Base-by-base conservation (phyloP, 2,113 vertebrate genomes). In the Epinephelus moara region DNA sequence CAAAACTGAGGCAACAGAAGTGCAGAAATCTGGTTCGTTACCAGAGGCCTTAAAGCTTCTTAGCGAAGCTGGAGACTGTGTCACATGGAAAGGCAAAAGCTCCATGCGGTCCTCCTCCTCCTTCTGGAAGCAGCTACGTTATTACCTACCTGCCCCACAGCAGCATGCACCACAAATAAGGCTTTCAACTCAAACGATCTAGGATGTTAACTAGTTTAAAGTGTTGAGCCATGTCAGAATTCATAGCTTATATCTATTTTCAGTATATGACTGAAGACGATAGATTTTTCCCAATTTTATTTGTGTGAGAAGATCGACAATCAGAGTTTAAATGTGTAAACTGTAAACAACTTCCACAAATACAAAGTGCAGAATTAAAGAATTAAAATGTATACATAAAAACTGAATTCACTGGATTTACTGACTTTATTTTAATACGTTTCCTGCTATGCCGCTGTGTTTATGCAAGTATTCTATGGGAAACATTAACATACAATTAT, bases 121-220 rank as follows among this genome's bases (percentile, higher is more conserved):
- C 70, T 99, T 99, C 94, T 98, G 97, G 97, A 99, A 97, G 90
- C 92, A 95, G 70, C 94, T 99, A 74, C 95, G 95, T 0, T 98
- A 97, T 78, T 85, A 96, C 73, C 96, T 99, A 91, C 96, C 96
- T 45, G 94, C 96, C 1, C 96, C 95, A 63, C 85, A 83, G 61
- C 85, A 83, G 61, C 5, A 11, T 6, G 2, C 27, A 1, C 18
- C 10, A 21, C 57, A 42, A 63, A 7, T 30, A 1, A 21, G 30
- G 1, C 37, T 71, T 74, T 57, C 76, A 50, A 68, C 53, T 52
- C 30, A 79, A 23, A 78, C 7, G 21, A 3, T 18, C 42, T n/a
- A 75, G 15, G 42, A 53, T 42, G 8, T 23, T n/a, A 63, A 6
- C 4, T 70, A 17, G 50, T 4, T 23, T 21, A 8, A 53, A 74